phyloP scores from a whole-genome alignment of 2,113 vertebrate species.

The Puntigrus tetrazona region DNA sequence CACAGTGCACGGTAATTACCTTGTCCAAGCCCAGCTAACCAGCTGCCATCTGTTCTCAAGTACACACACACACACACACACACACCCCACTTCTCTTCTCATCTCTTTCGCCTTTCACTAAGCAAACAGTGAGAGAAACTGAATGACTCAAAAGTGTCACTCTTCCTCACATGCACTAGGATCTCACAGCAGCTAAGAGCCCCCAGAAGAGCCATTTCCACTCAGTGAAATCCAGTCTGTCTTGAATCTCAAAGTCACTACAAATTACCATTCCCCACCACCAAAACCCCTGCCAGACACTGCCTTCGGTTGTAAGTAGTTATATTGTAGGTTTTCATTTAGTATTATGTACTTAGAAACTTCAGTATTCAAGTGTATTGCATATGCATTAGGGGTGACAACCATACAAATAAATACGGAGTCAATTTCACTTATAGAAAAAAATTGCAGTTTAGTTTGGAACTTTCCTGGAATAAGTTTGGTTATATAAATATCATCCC shows the following conservation, averaged over 20 bases:
- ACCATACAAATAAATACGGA: not conserved
- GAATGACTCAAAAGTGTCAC: conserved; percentile 34
- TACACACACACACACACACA: conserved; percentile 48
- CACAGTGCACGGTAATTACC: conserved; percentile 75
- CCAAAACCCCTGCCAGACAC: not conserved
- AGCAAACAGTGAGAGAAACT: conserved; percentile 58
- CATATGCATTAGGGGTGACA: not conserved
- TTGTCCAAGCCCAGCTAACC: conserved; percentile 70
- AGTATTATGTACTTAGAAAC: not conserved
- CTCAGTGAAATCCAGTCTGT: not conserved
- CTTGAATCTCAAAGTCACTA: not conserved
- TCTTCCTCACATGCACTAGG: conserved; percentile 12
- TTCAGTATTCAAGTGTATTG: not conserved
- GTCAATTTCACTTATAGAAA: not conserved
- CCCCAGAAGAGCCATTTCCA: conserved; percentile 24
- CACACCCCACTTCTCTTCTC: conserved; percentile 53
- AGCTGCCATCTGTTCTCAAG: conserved; percentile 74
- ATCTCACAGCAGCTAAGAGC: not conserved
- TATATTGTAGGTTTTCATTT: not conserved
- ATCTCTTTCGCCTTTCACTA: conserved; percentile 54
- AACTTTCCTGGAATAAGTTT: not conserved
- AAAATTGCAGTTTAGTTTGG: not conserved
- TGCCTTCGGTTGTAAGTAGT: not conserved
- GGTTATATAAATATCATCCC: not conserved
- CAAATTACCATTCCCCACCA: conserved; percentile 2